Evolutionary conservation across 2,113 vertebrate genomes (phyloP).

Genomic region (Hypomesus transpacificus): DNA sequence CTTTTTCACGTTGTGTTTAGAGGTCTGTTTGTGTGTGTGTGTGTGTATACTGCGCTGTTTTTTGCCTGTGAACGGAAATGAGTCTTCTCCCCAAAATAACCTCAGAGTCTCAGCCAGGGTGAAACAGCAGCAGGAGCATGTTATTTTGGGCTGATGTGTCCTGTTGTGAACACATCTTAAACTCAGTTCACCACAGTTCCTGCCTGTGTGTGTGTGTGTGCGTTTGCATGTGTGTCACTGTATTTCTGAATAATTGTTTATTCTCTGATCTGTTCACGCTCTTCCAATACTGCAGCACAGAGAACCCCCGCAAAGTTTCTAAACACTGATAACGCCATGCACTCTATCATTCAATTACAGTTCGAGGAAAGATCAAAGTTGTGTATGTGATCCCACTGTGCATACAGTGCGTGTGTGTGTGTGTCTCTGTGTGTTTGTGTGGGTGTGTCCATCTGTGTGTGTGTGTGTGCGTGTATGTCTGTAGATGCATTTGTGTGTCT

Average conservation of each 20-base stretch:
- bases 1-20: neutral
- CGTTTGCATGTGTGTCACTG: neutral
- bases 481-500: slow-evolving; percentile 4
- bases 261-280: neutral
- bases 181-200: slow-evolving; percentile 28
- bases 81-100: slow-evolving; percentile 66
- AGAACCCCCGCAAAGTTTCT: neutral
- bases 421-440: neutral
- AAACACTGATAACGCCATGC: neutral
- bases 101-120: slow-evolving; percentile 41
- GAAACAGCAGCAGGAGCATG: slow-evolving; percentile 42
- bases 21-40: slow-evolving; percentile 25
- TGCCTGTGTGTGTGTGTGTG: slow-evolving; percentile 29
- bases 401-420: slow-evolving; percentile 18
- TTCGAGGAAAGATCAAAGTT: too few relatives aligned
- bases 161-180: slow-evolving; percentile 49
- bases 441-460: neutral
- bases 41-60: slow-evolving; percentile 26
- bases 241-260: neutral
- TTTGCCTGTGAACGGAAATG: slow-evolving; percentile 56
- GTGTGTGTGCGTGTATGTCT: neutral
- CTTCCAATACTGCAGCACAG: neutral
- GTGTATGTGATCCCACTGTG: slow-evolving; percentile 23
- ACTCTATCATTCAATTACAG: too few relatives aligned
- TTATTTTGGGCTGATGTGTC: slow-evolving; percentile 53